A percentile compares a stretch with the other conserved stretches of the same genome.
Conservation (phyloP, 2,888 invertebrate genomes). For the Vanessa cardui region DNA sequence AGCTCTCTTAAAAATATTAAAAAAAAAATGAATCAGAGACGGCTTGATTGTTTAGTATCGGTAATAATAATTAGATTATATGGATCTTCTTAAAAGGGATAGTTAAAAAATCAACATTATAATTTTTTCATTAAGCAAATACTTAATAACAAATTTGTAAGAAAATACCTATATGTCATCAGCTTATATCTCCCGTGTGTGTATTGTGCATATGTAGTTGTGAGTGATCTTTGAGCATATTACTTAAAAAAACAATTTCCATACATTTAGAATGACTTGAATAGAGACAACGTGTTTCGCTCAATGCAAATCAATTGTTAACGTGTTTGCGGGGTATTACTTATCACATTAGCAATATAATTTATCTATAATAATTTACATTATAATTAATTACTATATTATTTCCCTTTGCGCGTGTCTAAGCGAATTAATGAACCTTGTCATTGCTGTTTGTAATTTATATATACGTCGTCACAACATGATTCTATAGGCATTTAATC, state of each 20-base stretch:
- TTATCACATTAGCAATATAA: conserved; percentile 32
- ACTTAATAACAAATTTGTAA: conserved; percentile 9
- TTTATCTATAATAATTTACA: conserved; percentile 26
- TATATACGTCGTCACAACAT: conserved; percentile 30
- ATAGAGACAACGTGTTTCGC: conserved; percentile 9
- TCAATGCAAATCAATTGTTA: conserved; percentile 17
- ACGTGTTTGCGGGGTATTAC: conserved; percentile 30
- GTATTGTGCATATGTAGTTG: no score
- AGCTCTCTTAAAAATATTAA: not conserved
- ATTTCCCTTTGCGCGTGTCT: conserved; percentile 31
- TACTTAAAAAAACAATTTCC: not conserved
- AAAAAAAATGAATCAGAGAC: no score
- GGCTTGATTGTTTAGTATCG: no score
- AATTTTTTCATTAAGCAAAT: not conserved
- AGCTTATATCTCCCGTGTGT: conserved; percentile 10
- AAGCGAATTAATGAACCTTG: conserved; percentile 34
- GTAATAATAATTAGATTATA: no score
- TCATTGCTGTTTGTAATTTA: conserved; percentile 34
- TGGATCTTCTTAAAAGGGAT: no score
- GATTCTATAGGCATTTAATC: conserved; percentile 35
- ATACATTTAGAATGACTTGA: not conserved
- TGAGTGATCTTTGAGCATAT: not conserved
- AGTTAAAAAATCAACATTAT: no score
- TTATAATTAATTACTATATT: conserved; percentile 33
- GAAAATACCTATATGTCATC: conserved; percentile 17